A percentile compares a stretch with the other conserved stretches of the same genome.
phyloP scores from a whole-genome alignment of 1,140 invertebrate species.

The Drosophila repletoides region DNA sequence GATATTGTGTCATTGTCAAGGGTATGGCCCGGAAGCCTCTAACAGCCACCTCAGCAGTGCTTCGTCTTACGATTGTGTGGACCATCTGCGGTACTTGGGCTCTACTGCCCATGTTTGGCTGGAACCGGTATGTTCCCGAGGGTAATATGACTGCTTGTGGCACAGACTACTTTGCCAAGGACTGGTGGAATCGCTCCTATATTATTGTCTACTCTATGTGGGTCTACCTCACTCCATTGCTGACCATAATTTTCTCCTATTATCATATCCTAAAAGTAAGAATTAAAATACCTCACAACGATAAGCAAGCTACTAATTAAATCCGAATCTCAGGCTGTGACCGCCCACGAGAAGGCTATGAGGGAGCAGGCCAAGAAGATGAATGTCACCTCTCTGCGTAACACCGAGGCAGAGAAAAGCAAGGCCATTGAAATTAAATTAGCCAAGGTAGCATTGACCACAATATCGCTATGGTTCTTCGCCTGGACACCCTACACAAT shows the following conservation, averaged over 20 bases:
- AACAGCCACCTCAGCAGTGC: conserved; percentile 86
- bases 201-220: conserved; percentile 86
- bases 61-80: conserved; percentile 89
- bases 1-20: conserved; percentile 93
- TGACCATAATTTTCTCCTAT: conserved; percentile 88
- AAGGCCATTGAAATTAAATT: conserved; percentile 85
- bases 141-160: conserved; percentile 92
- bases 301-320: background rate
- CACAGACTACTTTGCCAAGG: conserved; percentile 89
- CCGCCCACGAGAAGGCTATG: conserved; percentile 88
- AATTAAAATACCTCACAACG: background rate
- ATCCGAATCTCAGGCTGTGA: conserved; percentile 84
- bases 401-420: conserved; percentile 85
- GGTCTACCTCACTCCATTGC: conserved; percentile 86
- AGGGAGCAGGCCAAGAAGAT: conserved; percentile 88
- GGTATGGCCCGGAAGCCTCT: conserved; percentile 88
- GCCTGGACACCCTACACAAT: conserved; percentile 90
- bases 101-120: conserved; percentile 89
- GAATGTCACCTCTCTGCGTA: conserved; percentile 87
- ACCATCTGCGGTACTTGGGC: conserved; percentile 87
- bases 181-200: conserved; percentile 86
- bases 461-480: conserved; percentile 89
- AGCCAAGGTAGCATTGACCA: conserved; percentile 88
- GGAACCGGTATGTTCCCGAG: conserved; percentile 92
- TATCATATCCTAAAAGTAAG: conserved; percentile 87